Percentiles rank a stretch among this genome's conserved stretches.
phyloP scores from a whole-genome alignment of 2,113 vertebrate species.

The Catharus fuscescens region DNA sequence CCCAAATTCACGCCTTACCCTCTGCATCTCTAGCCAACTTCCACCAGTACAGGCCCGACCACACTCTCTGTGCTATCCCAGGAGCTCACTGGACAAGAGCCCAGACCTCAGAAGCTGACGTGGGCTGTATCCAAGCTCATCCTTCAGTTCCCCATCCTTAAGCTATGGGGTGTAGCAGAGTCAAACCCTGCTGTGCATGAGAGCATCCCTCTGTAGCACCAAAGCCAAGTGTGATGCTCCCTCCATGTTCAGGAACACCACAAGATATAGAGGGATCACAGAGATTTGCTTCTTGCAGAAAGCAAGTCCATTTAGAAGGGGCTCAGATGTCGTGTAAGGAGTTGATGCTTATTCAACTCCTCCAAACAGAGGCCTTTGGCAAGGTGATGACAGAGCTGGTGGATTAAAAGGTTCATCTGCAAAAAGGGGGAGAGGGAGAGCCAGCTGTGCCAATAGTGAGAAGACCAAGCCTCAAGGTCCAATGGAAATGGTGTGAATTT shows the following conservation, averaged over 20 bases:
- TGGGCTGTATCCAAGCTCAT: background rate
- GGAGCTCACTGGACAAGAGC: background rate
- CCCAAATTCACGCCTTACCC: background rate
- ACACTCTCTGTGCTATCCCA: background rate
- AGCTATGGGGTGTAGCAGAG: background rate
- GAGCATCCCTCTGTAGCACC: background rate
- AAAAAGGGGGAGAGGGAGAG: background rate
- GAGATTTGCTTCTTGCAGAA: background rate
- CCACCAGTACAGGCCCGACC: background rate
- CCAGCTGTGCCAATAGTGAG: background rate
- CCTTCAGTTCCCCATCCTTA: background rate
- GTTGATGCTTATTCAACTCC: background rate
- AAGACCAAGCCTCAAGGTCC: background rate
- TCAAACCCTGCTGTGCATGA: background rate
- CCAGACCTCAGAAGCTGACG: background rate
- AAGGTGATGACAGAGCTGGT: background rate
- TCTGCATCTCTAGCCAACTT: background rate
- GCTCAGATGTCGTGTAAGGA: background rate
- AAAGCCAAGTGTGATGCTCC: background rate
- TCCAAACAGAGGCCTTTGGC: background rate
- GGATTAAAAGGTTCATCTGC: background rate
- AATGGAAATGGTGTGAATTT: background rate
- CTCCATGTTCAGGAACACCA: background rate
- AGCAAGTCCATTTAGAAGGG: background rate
- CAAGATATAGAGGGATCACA: background rate